Base-by-base conservation (phyloP, 2,888 invertebrate genomes). In the Sthenelais limicola region DNA sequence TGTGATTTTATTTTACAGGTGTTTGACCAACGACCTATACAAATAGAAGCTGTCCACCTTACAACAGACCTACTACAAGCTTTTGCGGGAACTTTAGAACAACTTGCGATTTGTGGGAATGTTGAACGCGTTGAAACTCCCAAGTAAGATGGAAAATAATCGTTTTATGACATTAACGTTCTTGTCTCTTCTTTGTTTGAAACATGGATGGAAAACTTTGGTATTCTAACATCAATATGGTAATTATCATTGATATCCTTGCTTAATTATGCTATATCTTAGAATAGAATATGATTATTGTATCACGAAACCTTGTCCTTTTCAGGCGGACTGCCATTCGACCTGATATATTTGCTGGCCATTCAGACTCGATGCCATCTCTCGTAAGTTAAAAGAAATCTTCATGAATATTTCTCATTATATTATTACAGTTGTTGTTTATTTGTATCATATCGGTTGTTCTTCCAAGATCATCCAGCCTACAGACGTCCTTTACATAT, bases 81-180 rank as follows among this genome's bases (percentile, higher is more conserved):
- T 0, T 88, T 88, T 79, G 79, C 84, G 70, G 89, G 91, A 73
- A 93, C 93, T 73, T 89, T 96, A 77, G 92, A 93, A 77, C 91
- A 92, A 76, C 88, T 95, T 70, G 94, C 94, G 0, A 26, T 68
- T 38, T 52, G 62, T 9, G 77, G 77, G n/a, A 78, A 76, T 35
- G 58, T 62, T 21, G 71, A 71, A 54, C 43, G 67, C 15, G 38
- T n/a, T n/a, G n/a, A n/a, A n/a, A n/a, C n/a, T n/a, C n/a, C n/a
- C n/a, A n/a, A n/a, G n/a, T n/a, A n/a, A n/a, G n/a, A n/a, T n/a
- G n/a, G n/a, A n/a, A n/a, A n/a, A n/a, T n/a, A n/a, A n/a, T n/a
- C n/a, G n/a, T n/a, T n/a, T n/a, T n/a, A n/a, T n/a, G n/a, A n/a
- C n/a, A n/a, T n/a, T n/a, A n/a, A n/a, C n/a, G n/a, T n/a, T n/a